Evolutionary conservation across 1,140 invertebrate genomes (phyloP), one percentile per base, ranked within the genome.

Genomic region (Hylaeus volcanicus): DNA sequence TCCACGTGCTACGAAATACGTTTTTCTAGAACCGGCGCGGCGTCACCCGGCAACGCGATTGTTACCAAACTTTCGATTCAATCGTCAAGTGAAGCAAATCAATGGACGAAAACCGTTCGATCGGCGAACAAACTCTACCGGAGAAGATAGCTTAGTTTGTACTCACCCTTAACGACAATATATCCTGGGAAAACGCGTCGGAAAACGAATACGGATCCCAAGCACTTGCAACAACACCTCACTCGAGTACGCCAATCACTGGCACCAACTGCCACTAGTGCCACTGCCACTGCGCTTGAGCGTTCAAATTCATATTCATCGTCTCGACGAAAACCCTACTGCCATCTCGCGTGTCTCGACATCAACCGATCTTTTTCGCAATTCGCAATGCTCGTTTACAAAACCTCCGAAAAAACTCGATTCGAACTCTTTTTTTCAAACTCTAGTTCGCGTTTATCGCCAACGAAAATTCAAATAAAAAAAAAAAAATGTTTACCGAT

Each of bases 241-340:
- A 86, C 85, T 80, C 73, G 64, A 83, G 65, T 75, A 83, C 73
- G 84, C 84, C 61, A 73, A 56, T 69, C 81, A 86, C 84, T 86
- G 60, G 73, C 73, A 86, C 86, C 74, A 65, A 83, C 85, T 86
- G 81, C 83, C 85, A 86, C 85, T 80, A 83, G 65, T 79, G 80
- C 73, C 81, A 81, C 85, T 70, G 70, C 80, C 85, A 86, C 85
- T 86, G 81, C 84, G 84, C 85, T 80, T 83, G 76, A 86, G 85
- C 72, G 80, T 85, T 51, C 58, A 68, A 79, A 75, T 56, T 82
- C 74, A 6, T 61, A 75, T 56, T 82, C 74, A 6, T 61, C 43
- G 41, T 68, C 66, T 77, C 63, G 63, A 43, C 53, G 51, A 51
- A 11, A 39, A 69, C 9, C 8, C 3, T 74, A n/a, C 12, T 43